Evolutionary conservation across 2,888 invertebrate species (phyloP).

Genomic region (Andrena dorsata): DNA sequence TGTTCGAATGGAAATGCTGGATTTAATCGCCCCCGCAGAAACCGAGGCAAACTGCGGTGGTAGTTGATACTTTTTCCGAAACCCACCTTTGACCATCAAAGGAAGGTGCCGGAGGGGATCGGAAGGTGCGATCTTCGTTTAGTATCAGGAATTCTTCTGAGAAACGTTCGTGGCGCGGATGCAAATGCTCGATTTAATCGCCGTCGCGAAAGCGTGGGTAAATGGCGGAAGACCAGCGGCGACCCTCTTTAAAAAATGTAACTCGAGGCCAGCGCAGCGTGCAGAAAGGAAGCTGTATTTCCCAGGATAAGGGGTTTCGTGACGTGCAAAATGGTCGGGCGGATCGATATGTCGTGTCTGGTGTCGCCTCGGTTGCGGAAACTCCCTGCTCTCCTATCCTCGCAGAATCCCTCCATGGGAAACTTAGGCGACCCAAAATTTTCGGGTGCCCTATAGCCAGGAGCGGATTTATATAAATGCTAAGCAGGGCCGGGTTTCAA

Average conservation of each 20-base stretch:
- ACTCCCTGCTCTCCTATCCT: constrained; percentile 34
- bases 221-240: neutral
- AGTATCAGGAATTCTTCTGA: neutral
- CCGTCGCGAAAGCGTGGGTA: constrained; percentile 5
- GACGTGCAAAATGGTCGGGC: constrained; percentile 46
- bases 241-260: constrained; percentile 12
- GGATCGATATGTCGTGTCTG: constrained; percentile 63
- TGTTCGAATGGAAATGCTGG: neutral
- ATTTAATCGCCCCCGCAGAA: constrained; percentile 10
- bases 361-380: constrained; percentile 41
- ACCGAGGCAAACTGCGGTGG: neutral
- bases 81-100: no score
- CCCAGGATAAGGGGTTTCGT: constrained; percentile 40
- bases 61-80: no score
- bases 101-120: no score
- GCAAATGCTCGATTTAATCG: constrained; percentile 14
- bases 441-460: neutral
- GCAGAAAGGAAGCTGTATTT: constrained; percentile 48
- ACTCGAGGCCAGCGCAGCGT: constrained; percentile 11
- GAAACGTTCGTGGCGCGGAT: neutral
- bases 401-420: constrained; percentile 17
- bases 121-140: neutral
- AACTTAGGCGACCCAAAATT: neutral
- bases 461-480: no score
- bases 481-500: no score